Evolutionary conservation across 64 coral and sea anemone genomes (phyloP).

Genomic region (Actinia tenebrosa): DNA sequence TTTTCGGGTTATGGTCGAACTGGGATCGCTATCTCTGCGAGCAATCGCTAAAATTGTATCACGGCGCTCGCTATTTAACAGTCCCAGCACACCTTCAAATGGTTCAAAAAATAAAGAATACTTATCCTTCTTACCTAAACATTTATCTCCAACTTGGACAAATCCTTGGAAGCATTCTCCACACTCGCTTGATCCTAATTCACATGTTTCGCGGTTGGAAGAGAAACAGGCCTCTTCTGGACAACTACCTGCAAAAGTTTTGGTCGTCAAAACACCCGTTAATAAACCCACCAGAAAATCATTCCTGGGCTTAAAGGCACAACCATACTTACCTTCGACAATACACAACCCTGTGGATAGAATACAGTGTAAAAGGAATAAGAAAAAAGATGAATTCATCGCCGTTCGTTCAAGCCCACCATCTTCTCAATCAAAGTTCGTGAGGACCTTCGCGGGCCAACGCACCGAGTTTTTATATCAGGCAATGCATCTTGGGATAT

Average conservation of each 20-base stretch:
- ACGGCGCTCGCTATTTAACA: conserved; percentile 1
- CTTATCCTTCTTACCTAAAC: not conserved
- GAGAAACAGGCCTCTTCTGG: conserved; percentile 18
- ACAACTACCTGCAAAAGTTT: conserved; percentile 6
- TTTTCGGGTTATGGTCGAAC: conserved; percentile 10
- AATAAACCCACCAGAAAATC: conserved; percentile 20
- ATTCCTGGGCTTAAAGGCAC: conserved; percentile 5
- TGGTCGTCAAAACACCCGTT: not conserved
- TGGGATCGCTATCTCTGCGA: conserved; percentile 1
- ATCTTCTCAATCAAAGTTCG: conserved; percentile 22
- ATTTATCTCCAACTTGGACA: conserved; percentile 1
- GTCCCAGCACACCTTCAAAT: not conserved
- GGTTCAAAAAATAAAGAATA: not conserved
- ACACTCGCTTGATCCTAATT: not conserved
- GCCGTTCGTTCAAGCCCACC: conserved; percentile 21
- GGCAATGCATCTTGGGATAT: conserved; percentile 16
- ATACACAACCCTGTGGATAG: conserved; percentile 9
- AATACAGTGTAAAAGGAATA: conserved; percentile 46
- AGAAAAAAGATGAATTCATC: conserved; percentile 46
- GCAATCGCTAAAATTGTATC: not conserved
- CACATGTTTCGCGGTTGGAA: conserved; percentile 16
- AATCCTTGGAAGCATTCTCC: conserved; percentile 23
- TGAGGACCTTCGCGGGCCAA: conserved; percentile 22
- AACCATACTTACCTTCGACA: conserved; percentile 46
- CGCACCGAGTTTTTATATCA: conserved; percentile 10